Base-by-base conservation (phyloP, 2,113 vertebrate genomes). In the Crypturellus undulatus region DNA sequence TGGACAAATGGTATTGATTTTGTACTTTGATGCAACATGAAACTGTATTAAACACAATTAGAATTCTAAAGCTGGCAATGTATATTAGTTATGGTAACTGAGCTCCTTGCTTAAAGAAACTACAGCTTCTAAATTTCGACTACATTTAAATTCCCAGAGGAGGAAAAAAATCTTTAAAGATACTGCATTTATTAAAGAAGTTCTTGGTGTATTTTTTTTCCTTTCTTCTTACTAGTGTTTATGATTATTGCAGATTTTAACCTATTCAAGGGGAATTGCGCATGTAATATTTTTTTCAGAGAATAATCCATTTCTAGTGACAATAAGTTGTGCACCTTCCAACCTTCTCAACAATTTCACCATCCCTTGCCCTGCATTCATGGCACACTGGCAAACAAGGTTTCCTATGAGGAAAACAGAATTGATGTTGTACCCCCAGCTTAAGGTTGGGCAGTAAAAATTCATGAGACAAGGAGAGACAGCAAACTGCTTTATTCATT, bases 1-100 rank as follows among this genome's bases (percentile, higher is more conserved):
- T 98, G 98, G 98, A 98, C 98, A 99, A 99, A 99, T 98, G 98
- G 97, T 99, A 99, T 99, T 98, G 99, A 99, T 99, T 99, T 97
- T 98, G 97, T 98, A 98, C 98, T 97, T 98, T 97, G 98, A 98
- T 98, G 98, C 98, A 99, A 99, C 98, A 98, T 97, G 98, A 99
- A 98, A 98, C 98, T 98, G 98, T 99, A 98, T 98, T 98, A 99
- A 99, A 98, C 98, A 98, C 98, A 98, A 99, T 99, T 98, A 98
- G 98, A 98, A 98, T 98, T 97, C 97, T 94, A 95, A 97, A 94
- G 94, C 96, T 98, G 84, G 91, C 93, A 97, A 97, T 97, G 95
- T 96, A 96, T 97, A 97, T 98, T 97, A 97, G 96, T 97, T 97
- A 96, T 97, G 95, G 95, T 96, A 97, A 97, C 96, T 90, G 95